These are phyloP conservation scores for Imbricaverruca yamaguchii DNA, from an alignment of 2,888 invertebrate species.

Conservation along the genomic window DNA sequence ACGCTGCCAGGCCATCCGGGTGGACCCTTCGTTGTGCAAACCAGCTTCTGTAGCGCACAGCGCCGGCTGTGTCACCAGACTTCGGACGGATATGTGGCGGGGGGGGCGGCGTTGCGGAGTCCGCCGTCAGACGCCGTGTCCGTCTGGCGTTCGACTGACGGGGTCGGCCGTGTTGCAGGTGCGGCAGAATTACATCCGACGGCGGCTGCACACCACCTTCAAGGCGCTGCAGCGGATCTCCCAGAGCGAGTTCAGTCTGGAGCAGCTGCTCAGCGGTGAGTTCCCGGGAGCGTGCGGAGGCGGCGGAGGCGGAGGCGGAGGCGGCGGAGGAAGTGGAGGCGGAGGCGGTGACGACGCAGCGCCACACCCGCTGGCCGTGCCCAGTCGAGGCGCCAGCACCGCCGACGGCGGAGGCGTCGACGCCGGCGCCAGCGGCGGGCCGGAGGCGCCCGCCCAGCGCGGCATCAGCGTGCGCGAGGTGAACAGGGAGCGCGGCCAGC, in stretches of 20 bases:
- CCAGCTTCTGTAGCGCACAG: too few species aligned
- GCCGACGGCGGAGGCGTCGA: slow-evolving; percentile 35
- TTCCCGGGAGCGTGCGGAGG: not conserved
- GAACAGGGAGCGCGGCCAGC: slow-evolving; percentile 71
- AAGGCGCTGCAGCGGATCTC: slow-evolving; percentile 69
- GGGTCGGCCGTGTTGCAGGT: too few species aligned
- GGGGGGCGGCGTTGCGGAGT: too few species aligned
- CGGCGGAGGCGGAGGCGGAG: too few species aligned
- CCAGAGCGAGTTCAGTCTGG: slow-evolving; percentile 73
- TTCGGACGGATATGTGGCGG: too few species aligned
- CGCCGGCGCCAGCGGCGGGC: not conserved
- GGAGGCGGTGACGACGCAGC: slow-evolving; percentile 23
- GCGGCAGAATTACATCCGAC: slow-evolving; percentile 69
- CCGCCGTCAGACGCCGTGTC: too few species aligned
- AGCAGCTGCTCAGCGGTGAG: slow-evolving; percentile 39
- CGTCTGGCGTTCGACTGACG: too few species aligned
- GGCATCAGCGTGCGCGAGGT: slow-evolving; percentile 49
- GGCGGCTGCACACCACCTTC: slow-evolving; percentile 68
- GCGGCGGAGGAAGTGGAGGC: slow-evolving; percentile 40
- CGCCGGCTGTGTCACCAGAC: too few species aligned
- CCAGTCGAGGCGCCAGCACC: slow-evolving; percentile 30
- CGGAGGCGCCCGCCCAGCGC: slow-evolving; percentile 12
- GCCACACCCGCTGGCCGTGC: not conserved
- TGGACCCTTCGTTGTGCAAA: too few species aligned
- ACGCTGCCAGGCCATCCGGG: too few species aligned